Base-by-base conservation (phyloP, 2,888 invertebrate genomes). In the Nomada ruficornis region DNA sequence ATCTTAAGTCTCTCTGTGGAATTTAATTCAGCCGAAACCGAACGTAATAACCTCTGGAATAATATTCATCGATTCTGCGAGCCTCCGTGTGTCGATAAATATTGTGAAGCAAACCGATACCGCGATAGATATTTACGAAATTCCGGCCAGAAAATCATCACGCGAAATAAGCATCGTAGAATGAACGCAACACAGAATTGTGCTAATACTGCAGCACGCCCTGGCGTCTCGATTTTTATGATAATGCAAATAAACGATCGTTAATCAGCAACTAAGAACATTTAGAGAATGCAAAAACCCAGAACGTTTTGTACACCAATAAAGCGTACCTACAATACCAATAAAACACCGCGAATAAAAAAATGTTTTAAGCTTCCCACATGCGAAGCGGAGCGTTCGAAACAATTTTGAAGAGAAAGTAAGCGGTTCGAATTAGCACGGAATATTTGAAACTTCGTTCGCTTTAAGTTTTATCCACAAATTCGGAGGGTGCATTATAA, bases 1-100 rank as follows among this genome's bases (percentile, higher is more conserved):
- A 13, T 42, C 26, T 42, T 18, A n/a, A 15, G 29, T 15, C 0
- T 52, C n/a, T 71, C 52, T 62, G 9, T 71, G 36, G 18, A 36
- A 18, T 4, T 13, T 11, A 10, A 26, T 54, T 64, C n/a, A 4
- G 4, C n/a, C n/a, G 67, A n/a, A 52, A 20, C 23, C 23, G 20
- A 2, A 2, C 13, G 11, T 15, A 20, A 18, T 7, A 18, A 54
- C n/a, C 20, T 59, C n/a, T 29, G 10, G 26, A 20, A 29, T 36
- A 13, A 36, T 72, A 36, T 74, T 13, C 4, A 42, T 54, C 54
- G 10, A 15, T 54, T 15, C 18, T 11, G 26, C 4, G 15, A 55
- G 69, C 68, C 80, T 73, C 69, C 4, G 59, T 69, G 73, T 63
- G 70, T 73, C 77, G 69, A 63, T 20, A 5, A 72, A 60, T 47